A percentile compares a stretch with the other conserved stretches of the same genome.
phyloP scores from a whole-genome alignment of 2,797 vertebrate genomes.

The Pseudochaenichthys georgianus region DNA sequence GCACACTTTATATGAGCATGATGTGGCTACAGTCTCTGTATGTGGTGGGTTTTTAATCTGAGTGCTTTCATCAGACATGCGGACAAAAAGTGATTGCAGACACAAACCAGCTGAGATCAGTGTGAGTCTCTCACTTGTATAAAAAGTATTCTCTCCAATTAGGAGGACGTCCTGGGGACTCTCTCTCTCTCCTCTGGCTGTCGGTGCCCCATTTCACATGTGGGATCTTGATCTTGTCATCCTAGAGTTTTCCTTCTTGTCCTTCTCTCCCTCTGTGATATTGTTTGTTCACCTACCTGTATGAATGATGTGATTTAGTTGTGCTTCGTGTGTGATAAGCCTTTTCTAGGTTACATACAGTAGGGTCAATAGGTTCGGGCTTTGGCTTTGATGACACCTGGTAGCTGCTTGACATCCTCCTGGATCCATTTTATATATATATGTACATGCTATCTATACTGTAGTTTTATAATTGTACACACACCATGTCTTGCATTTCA shows the following conservation, averaged over 20 bases:
- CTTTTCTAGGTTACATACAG: not conserved
- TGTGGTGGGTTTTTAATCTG: constrained; percentile 49
- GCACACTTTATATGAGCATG: constrained; percentile 35
- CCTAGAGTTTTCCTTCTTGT: not conserved
- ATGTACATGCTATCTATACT: not conserved
- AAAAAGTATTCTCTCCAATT: constrained; percentile 43
- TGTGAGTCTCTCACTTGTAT: constrained; percentile 32
- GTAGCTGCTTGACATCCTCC: not conserved
- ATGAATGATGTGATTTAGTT: not conserved
- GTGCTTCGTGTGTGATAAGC: not conserved
- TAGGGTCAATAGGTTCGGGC: not conserved
- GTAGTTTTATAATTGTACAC: not conserved
- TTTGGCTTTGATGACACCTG: not conserved
- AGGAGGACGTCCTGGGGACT: not conserved
- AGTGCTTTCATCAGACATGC: constrained; percentile 48
- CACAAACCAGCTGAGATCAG: constrained; percentile 30
- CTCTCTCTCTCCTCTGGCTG: not conserved
- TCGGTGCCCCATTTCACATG: not conserved
- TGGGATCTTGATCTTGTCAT: not conserved
- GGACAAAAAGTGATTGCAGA: constrained; percentile 43
- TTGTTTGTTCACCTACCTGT: not conserved
- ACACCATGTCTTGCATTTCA: not conserved
- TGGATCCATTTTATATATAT: not conserved
- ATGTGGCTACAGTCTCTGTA: constrained; percentile 43
- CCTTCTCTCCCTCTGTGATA: not conserved